Conservation (phyloP, 53 echinoderm and acorn worm genomes). For the Echinarachnius parma region DNA sequence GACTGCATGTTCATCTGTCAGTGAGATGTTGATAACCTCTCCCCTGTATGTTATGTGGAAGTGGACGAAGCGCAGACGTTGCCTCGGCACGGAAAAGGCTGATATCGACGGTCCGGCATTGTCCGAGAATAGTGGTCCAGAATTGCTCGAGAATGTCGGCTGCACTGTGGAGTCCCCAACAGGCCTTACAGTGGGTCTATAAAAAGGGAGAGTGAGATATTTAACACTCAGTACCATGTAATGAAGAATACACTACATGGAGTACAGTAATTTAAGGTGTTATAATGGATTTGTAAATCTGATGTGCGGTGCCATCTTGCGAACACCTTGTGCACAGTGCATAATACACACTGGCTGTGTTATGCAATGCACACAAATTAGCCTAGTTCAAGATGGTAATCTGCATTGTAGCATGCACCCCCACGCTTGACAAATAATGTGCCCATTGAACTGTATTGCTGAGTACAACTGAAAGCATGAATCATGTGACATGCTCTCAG, state of each 20-base stretch:
- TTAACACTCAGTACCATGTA: neutral
- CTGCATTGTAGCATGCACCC: too few relatives aligned
- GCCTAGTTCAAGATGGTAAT: too few relatives aligned
- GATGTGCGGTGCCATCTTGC: too few relatives aligned
- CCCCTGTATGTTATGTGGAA: conserved; percentile 65
- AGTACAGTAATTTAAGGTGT: too few relatives aligned
- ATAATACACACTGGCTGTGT: too few relatives aligned
- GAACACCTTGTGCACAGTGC: too few relatives aligned
- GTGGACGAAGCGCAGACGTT: conserved; percentile 49
- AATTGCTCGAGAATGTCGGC: conserved; percentile 13
- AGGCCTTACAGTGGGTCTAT: conserved; percentile 2
- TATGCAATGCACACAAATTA: too few relatives aligned
- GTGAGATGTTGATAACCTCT: conserved; percentile 38
- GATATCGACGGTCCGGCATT: conserved; percentile 1
- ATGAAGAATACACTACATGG: neutral
- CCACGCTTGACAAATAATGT: too few relatives aligned
- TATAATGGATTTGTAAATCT: too few relatives aligned
- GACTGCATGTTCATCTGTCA: conserved; percentile 59
- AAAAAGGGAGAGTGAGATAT: neutral
- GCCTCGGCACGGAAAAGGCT: conserved; percentile 5
- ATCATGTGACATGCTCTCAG: too few relatives aligned
- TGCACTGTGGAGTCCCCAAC: neutral
- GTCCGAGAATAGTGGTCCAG: neutral
- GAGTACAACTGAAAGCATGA: too few relatives aligned
- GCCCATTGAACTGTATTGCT: too few relatives aligned